These are phyloP conservation scores for Stenchaetothrips biformis DNA, from an alignment of 2,888 invertebrate species.

Conservation along the genomic window DNA sequence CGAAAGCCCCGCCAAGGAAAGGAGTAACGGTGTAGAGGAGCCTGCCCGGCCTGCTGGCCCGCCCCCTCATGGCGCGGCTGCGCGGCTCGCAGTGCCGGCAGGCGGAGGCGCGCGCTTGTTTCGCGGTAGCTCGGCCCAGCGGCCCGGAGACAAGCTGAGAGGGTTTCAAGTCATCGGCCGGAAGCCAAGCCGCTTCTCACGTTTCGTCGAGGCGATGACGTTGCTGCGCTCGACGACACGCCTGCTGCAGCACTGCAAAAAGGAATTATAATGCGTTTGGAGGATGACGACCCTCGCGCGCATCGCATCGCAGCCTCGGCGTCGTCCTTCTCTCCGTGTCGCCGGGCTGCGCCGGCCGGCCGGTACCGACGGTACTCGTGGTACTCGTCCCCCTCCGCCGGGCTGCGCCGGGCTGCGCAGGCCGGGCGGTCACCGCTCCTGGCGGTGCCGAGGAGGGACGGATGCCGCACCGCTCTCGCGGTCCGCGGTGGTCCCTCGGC, in stretches of 20 bases:
- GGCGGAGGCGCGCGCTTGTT: too few species aligned
- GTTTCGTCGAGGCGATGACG: background rate
- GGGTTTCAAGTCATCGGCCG: background rate
- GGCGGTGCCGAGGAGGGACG: too few species aligned
- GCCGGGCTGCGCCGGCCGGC: too few species aligned
- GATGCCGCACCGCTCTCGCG: too few species aligned
- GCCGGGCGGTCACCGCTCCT: too few species aligned
- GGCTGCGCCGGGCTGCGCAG: too few species aligned
- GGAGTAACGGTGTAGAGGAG: background rate
- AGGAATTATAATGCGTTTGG: background rate
- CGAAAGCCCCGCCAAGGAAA: too few species aligned
- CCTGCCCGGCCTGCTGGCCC: background rate
- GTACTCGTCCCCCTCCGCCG: too few species aligned
- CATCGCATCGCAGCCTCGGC: background rate
- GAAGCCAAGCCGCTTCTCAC: slow-evolving; percentile 11
- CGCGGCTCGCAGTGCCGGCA: background rate
- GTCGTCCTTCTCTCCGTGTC: background rate
- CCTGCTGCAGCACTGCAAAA: background rate
- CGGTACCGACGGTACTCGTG: too few species aligned
- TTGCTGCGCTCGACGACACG: background rate
- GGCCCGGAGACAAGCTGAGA: background rate
- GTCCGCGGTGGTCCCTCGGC: background rate
- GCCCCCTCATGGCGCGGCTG: too few species aligned
- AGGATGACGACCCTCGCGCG: background rate
- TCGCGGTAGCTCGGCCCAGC: background rate